Conservation (phyloP, 1,140 invertebrate species). For the Aphis craccivora region DNA sequence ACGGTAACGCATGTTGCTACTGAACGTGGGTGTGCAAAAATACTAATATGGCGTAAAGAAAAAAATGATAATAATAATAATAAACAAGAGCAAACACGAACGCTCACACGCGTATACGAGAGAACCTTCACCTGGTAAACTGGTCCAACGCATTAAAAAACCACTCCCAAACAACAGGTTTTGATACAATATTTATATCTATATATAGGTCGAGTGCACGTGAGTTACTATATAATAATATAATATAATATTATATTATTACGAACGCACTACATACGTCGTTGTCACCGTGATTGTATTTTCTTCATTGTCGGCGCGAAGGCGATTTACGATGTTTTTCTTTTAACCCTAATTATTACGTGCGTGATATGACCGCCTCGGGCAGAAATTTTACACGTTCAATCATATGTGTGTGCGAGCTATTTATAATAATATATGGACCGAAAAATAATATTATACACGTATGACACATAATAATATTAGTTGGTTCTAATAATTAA, state of each 20-base stretch:
- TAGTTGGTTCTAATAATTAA: neutral
- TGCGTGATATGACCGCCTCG: neutral
- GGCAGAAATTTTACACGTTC: neutral
- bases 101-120: neutral
- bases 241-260: no score
- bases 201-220: slow-evolving; percentile 44
- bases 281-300: slow-evolving; percentile 3
- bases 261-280: neutral
- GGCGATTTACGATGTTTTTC: neutral
- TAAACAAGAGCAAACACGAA: slow-evolving; percentile 28
- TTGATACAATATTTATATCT: slow-evolving; percentile 29
- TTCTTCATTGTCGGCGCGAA: slow-evolving; percentile 1
- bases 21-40: slow-evolving; percentile 37
- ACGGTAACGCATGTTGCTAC: neutral
- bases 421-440: neutral
- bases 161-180: slow-evolving; percentile 51
- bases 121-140: slow-evolving; percentile 52
- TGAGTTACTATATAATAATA: neutral
- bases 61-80: neutral
- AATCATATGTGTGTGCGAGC: no score
- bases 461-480: neutral
- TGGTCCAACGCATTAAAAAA: slow-evolving; percentile 40
- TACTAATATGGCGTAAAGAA: slow-evolving; percentile 13
- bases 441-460: neutral
- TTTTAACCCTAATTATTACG: slow-evolving; percentile 11